A percentile compares a stretch with the other conserved stretches of the same genome.
phyloP scores from a whole-genome alignment of 2,797 vertebrate species.

The Anableps anableps region DNA sequence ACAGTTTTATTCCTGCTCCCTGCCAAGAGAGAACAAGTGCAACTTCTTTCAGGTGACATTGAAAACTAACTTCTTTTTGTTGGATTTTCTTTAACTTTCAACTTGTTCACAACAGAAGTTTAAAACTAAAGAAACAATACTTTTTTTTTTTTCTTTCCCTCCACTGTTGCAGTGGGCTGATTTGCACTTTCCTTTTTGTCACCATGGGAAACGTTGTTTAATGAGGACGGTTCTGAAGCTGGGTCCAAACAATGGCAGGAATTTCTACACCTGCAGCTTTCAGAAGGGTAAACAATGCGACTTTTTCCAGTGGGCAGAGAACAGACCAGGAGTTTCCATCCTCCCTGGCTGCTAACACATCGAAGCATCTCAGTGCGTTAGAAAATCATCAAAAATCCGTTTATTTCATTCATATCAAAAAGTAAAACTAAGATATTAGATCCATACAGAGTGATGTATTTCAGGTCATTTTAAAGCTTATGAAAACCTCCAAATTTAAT shows the following conservation, averaged over 20 bases:
- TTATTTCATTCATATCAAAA: not conserved
- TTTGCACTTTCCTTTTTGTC: conserved; percentile 88
- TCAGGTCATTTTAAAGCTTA: not conserved
- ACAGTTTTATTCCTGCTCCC: conserved; percentile 88
- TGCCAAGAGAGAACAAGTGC: conserved; percentile 84
- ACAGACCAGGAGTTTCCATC: conserved; percentile 69
- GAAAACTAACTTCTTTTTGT: conserved; percentile 6
- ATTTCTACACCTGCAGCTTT: conserved; percentile 90
- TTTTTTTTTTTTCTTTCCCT: not conserved
- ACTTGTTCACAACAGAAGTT: conserved; percentile 8
- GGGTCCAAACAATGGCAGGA: conserved; percentile 92
- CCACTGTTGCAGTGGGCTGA: conserved; percentile 91
- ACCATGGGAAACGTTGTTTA: conserved; percentile 87
- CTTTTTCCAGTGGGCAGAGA: conserved; percentile 92
- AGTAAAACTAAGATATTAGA: not conserved
- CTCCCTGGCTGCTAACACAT: conserved; percentile 71
- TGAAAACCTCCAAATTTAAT: not conserved
- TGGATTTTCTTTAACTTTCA: not conserved
- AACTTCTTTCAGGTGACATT: conserved; percentile 89
- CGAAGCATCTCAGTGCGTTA: not conserved
- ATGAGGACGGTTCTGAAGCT: conserved; percentile 93
- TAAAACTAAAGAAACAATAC: conserved; percentile 18
- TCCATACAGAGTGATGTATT: no score
- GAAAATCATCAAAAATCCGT: not conserved
- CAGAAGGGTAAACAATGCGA: conserved; percentile 88